phyloP scores from a whole-genome alignment of 2,113 vertebrate genomes.

The Oryzias melastigma region DNA sequence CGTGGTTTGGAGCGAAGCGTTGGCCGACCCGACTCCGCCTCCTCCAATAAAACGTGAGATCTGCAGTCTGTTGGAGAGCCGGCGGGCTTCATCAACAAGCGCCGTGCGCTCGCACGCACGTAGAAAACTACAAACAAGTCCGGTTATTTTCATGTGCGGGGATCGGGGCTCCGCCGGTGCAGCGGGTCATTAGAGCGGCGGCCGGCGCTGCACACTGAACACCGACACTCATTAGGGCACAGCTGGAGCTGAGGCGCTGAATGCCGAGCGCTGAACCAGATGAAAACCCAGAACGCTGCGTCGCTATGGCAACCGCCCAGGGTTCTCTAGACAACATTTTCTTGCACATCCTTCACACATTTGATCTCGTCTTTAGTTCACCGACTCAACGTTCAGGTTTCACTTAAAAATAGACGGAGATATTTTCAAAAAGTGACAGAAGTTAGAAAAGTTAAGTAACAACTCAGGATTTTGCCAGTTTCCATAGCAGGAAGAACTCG shows the following conservation, averaged over 20 bases:
- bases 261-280: conserved; percentile 38
- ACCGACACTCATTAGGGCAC: conserved; percentile 51
- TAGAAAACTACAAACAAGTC: not conserved
- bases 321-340: not conserved
- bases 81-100: not conserved
- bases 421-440: too few species aligned
- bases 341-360: too few species aligned
- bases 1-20: not conserved
- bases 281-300: conserved; percentile 22
- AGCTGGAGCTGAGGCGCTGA: conserved; percentile 48
- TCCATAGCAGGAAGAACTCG: too few species aligned
- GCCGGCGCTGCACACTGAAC: conserved; percentile 17
- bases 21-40: not conserved
- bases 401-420: too few species aligned
- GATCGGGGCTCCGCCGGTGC: conserved; percentile 16
- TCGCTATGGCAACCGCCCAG: conserved; percentile 27
- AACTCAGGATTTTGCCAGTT: too few species aligned
- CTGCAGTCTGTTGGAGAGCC: not conserved
- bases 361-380: too few species aligned
- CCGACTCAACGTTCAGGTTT: too few species aligned
- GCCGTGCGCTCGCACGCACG: not conserved
- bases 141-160: not conserved
- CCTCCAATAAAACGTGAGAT: not conserved
- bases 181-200: conserved; percentile 19
- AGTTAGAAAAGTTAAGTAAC: too few species aligned